These are phyloP conservation scores for Carassius auratus DNA, from an alignment of 2,113 vertebrate species.

Conservation along the genomic window DNA sequence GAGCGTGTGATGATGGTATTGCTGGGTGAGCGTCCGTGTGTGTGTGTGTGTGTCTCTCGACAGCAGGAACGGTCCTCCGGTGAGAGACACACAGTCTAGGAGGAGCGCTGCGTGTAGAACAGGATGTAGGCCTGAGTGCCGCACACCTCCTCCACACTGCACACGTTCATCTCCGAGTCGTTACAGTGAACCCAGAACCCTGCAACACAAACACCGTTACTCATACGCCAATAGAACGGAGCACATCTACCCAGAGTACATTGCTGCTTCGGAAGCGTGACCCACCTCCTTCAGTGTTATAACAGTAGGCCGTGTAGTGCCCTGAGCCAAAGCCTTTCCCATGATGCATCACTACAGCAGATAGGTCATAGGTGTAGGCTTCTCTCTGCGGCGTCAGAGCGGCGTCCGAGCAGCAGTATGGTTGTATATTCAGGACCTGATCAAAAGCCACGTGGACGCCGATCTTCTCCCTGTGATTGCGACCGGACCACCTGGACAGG, in stretches of 20 bases:
- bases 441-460: constrained; percentile 98
- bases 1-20: constrained; percentile 67
- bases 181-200: constrained; percentile 99
- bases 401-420: constrained; percentile 93
- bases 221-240: no score
- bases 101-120: constrained; percentile 98
- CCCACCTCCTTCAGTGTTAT: constrained; percentile 99
- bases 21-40: constrained; percentile 52
- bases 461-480: constrained; percentile 99
- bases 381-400: constrained; percentile 85
- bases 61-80: constrained; percentile 5
- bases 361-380: constrained; percentile 95
- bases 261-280: background rate
- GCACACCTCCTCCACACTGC: constrained; percentile 98
- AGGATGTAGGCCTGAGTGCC: constrained; percentile 99
- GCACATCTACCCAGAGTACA: no score
- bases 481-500: constrained; percentile 92
- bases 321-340: constrained; percentile 99
- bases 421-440: constrained; percentile 97
- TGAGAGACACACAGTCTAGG: constrained; percentile 64
- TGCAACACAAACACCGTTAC: constrained; percentile 60
- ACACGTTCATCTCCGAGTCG: constrained; percentile 98
- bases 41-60: constrained; percentile 44
- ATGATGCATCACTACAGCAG: constrained; percentile 99
- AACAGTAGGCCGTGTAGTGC: constrained; percentile 99